phyloP scores from a whole-genome alignment of 2,888 invertebrate genomes.

The Lithosia quadra region DNA sequence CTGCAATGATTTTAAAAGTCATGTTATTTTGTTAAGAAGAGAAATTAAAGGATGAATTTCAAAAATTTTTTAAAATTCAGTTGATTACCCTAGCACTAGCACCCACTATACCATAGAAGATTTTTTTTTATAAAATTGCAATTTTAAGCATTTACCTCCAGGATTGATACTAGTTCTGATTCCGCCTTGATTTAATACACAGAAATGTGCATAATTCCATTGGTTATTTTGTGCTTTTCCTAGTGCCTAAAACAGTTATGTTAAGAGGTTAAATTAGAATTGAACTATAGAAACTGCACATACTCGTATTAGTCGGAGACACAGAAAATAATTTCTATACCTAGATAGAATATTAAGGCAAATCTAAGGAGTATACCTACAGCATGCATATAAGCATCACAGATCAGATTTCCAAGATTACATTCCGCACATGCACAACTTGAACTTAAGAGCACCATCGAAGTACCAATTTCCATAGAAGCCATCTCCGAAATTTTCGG shows the following conservation, averaged over 20 bases:
- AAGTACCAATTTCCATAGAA: conserved; percentile 85
- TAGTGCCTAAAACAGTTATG: conserved; percentile 73
- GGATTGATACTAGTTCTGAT: conserved; percentile 88
- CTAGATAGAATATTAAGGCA: background rate
- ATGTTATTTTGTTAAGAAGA: background rate
- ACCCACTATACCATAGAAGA: too few species aligned
- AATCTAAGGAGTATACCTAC: conserved; percentile 72
- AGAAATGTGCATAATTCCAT: conserved; percentile 91
- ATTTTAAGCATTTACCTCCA: conserved; percentile 83
- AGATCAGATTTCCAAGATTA: conserved; percentile 90
- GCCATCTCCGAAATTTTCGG: conserved; percentile 85
- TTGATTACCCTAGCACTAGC: too few species aligned
- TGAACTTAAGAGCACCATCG: conserved; percentile 86
- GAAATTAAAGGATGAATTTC: too few species aligned
- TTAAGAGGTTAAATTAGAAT: background rate
- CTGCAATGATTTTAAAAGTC: conserved; percentile 69
- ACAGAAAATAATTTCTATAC: background rate
- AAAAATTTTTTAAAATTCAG: too few species aligned
- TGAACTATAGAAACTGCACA: background rate
- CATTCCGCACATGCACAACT: conserved; percentile 89
- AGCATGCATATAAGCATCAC: conserved; percentile 90
- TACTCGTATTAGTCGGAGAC: background rate
- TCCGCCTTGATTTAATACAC: conserved; percentile 89
- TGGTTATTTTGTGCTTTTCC: conserved; percentile 74
- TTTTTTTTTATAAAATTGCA: too few species aligned